Conservation (phyloP, 2,888 invertebrate genomes). For the Cryptosula pallasiana region DNA sequence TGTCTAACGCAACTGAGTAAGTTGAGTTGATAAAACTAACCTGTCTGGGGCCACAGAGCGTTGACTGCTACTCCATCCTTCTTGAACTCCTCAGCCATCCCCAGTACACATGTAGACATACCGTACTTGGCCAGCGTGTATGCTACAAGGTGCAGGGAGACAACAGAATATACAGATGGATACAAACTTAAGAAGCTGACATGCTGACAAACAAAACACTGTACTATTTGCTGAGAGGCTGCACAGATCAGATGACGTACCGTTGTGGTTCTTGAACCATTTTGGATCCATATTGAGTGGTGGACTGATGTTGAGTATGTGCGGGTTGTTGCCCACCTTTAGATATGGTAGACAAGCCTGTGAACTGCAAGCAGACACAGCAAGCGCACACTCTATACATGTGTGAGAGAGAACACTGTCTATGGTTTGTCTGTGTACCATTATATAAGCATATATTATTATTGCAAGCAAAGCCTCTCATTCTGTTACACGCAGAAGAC, state of each 20-base stretch:
- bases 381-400: too few relatives aligned
- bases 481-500: too few relatives aligned
- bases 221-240: too few relatives aligned
- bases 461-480: too few relatives aligned
- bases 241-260: conserved; percentile 45
- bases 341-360: conserved; percentile 82
- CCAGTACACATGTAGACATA: conserved; percentile 96
- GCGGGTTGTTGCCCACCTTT: conserved; percentile 79
- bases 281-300: conserved; percentile 80
- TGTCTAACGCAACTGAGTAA: too few relatives aligned
- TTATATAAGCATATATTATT: too few relatives aligned
- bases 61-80: conserved; percentile 81
- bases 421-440: too few relatives aligned
- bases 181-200: too few relatives aligned
- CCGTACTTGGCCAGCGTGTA: conserved; percentile 99
- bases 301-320: conserved; percentile 90
- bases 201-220: too few relatives aligned
- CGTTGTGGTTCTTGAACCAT: conserved; percentile 87
- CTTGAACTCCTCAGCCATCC: conserved; percentile 91
- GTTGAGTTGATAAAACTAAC: conserved; percentile 52
- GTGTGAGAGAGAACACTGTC: too few relatives aligned
- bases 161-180: too few relatives aligned
- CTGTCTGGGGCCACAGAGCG: conserved; percentile 91
- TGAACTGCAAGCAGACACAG: conserved; percentile 63
- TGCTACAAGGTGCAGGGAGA: too few relatives aligned